phyloP scores from a whole-genome alignment of 2,113 vertebrate genomes.

The Caracal caracal region DNA sequence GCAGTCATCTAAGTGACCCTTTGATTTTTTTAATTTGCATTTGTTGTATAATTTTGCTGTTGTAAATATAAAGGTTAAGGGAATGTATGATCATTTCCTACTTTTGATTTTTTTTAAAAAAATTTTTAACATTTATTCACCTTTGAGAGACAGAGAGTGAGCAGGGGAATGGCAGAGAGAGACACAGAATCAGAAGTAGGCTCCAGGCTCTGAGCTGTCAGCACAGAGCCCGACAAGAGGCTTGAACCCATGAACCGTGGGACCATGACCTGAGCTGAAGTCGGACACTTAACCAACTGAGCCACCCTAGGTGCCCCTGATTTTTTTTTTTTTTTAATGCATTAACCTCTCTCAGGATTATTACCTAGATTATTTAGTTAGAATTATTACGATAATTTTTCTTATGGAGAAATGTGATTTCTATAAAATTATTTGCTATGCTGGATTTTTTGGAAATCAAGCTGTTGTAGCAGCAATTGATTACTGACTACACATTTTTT shows the following conservation, averaged over 20 bases:
- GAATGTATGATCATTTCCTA: background rate
- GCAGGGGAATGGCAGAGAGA: too few species aligned
- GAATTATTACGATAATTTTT: background rate
- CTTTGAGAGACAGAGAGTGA: too few species aligned
- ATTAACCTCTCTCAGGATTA: background rate
- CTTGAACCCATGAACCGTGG: too few species aligned
- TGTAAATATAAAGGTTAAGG: background rate
- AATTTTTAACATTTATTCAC: too few species aligned
- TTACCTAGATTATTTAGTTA: background rate
- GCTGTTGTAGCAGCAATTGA: background rate
- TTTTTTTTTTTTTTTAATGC: background rate
- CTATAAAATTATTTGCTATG: slow-evolving; percentile 18
- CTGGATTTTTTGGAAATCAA: background rate
- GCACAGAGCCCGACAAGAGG: too few species aligned
- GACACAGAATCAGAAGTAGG: too few species aligned
- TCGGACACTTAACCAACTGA: too few species aligned
- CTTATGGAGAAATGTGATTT: background rate
- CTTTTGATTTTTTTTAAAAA: background rate
- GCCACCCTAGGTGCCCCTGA: too few species aligned
- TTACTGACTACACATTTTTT: background rate
- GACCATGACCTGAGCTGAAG: too few species aligned
- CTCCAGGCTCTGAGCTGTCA: too few species aligned
- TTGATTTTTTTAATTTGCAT: slow-evolving; percentile 35
- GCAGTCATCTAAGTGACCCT: background rate
- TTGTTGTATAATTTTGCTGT: background rate